Evolutionary conservation across 2,113 vertebrate species (phyloP).

Genomic region (Ophthalmolycus amberensis): DNA sequence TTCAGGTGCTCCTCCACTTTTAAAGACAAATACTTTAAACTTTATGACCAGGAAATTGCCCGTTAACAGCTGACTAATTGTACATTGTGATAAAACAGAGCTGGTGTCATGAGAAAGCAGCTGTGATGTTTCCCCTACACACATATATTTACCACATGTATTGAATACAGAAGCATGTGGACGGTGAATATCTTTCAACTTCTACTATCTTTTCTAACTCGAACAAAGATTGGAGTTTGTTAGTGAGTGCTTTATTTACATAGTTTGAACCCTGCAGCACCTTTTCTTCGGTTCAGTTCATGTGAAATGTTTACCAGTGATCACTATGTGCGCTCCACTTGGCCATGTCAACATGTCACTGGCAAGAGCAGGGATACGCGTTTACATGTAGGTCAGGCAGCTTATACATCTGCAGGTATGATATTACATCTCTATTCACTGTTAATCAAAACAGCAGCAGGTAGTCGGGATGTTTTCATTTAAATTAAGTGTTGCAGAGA

Average conservation of each 20-base stretch:
- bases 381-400: neutral
- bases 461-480: neutral
- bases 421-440: neutral
- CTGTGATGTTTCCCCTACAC: neutral
- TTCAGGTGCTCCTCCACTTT: slow-evolving; percentile 34
- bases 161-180: too few species aligned
- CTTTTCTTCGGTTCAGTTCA: neutral
- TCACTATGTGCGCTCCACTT: neutral
- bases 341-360: neutral
- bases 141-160: neutral
- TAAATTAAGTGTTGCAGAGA: too few species aligned
- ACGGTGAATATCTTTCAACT: neutral
- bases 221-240: neutral
- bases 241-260: neutral
- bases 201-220: neutral
- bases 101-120: neutral
- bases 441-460: neutral
- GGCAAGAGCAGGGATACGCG: neutral
- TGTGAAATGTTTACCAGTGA: neutral
- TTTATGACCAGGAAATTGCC: slow-evolving; percentile 33
- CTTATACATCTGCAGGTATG: neutral
- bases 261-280: neutral
- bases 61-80: slow-evolving; percentile 28
- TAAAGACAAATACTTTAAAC: slow-evolving; percentile 47
- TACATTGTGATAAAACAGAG: slow-evolving; percentile 7